Conservation (phyloP, 2,113 vertebrate genomes). For the Coregonus clupeaformis region DNA sequence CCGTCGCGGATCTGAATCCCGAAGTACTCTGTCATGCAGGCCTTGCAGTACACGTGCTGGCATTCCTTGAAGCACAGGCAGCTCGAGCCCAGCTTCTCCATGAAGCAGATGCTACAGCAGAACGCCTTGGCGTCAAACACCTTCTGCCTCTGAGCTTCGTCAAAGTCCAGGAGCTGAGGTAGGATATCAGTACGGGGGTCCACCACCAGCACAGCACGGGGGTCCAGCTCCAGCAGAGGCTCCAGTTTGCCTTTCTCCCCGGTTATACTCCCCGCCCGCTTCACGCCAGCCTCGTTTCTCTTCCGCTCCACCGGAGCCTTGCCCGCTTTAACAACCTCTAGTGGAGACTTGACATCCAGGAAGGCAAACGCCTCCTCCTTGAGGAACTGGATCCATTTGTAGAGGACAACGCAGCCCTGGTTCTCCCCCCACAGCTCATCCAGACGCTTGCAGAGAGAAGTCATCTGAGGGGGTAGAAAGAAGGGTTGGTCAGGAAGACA, state of each 20-base stretch:
- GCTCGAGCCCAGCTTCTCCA: constrained; percentile 86
- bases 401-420: constrained; percentile 85
- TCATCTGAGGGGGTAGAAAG: constrained; percentile 74
- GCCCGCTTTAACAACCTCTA: constrained; percentile 74
- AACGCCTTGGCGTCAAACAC: constrained; percentile 87
- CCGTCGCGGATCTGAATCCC: constrained; percentile 95
- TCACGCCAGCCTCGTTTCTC: constrained; percentile 43
- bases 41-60: constrained; percentile 91
- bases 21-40: constrained; percentile 92
- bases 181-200: constrained; percentile 80
- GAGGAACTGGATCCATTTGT: constrained; percentile 95
- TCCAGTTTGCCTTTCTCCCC: constrained; percentile 36
- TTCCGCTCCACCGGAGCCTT: constrained; percentile 53
- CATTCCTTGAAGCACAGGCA: constrained; percentile 89
- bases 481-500: neutral
- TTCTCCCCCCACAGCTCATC: constrained; percentile 92
- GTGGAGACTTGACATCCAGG: constrained; percentile 84
- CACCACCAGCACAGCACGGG: constrained; percentile 80
- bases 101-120: constrained; percentile 89
- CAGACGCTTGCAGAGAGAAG: constrained; percentile 83
- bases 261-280: constrained; percentile 13
- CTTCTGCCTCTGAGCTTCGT: constrained; percentile 86
- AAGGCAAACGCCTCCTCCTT: constrained; percentile 89
- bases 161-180: constrained; percentile 89
- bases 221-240: constrained; percentile 61